A percentile compares a stretch with the other conserved stretches of the same genome.
Evolutionary conservation across 2,113 vertebrate genomes (phyloP).

Genomic region (Bufo gargarizans): DNA sequence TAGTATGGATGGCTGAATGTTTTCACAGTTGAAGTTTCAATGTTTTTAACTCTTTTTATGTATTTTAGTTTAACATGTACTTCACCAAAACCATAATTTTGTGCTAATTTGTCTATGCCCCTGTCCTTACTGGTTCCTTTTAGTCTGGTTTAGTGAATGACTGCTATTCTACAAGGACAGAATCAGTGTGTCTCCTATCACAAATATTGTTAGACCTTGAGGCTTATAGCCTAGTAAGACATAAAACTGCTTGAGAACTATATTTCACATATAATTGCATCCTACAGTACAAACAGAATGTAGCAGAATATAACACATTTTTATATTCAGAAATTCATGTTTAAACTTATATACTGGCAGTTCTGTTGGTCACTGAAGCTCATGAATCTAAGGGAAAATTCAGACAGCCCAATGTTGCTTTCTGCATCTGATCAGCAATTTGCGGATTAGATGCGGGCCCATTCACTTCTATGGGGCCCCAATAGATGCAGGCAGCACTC

Average conservation of each 20-base stretch:
- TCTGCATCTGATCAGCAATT: too few species aligned
- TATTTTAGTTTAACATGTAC: background rate
- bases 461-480: too few species aligned
- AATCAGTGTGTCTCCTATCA: slow-evolving; percentile 6
- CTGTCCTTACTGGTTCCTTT: background rate
- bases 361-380: background rate
- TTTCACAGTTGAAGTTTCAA: background rate
- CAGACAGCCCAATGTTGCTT: too few species aligned
- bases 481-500: too few species aligned
- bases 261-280: slow-evolving; percentile 39
- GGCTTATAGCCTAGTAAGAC: slow-evolving; percentile 15
- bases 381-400: too few species aligned
- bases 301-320: slow-evolving; percentile 22
- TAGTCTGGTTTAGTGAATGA: background rate
- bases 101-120: background rate
- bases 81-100: background rate
- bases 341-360: background rate
- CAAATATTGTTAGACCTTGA: slow-evolving; percentile 48
- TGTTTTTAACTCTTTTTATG: background rate
- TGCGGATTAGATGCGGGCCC: too few species aligned
- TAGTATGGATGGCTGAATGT: background rate
- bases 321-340: background rate
- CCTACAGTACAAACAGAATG: background rate
- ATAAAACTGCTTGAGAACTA: slow-evolving; percentile 35
- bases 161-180: slow-evolving; percentile 34